phyloP scores from a whole-genome alignment of 2,113 vertebrate genomes.

The Prionailurus bengalensis region DNA sequence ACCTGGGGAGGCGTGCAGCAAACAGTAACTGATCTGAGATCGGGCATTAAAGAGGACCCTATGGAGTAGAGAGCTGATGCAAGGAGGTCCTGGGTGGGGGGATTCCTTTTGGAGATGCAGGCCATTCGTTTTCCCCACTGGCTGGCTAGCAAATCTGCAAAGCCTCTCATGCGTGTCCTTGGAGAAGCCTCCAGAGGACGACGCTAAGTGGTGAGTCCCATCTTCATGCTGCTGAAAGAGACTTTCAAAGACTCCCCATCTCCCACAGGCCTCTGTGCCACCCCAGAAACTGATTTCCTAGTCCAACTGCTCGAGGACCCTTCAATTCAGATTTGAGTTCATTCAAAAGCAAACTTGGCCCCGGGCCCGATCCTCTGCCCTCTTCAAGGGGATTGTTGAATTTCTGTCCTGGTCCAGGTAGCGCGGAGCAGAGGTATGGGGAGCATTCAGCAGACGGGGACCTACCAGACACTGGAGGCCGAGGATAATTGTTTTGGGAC shows the following conservation, averaged over 20 bases:
- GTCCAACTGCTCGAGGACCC: not conserved
- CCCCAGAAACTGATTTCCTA: not conserved
- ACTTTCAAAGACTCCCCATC: too few relatives aligned
- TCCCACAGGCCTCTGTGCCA: not conserved
- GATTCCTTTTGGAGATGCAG: not conserved
- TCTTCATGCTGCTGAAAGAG: not conserved
- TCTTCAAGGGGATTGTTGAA: not conserved
- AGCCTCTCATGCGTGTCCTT: not conserved
- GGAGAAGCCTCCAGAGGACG: not conserved
- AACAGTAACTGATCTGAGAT: not conserved
- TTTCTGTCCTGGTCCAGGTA: not conserved
- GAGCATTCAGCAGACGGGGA: not conserved
- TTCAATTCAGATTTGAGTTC: not conserved
- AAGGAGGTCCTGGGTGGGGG: not conserved
- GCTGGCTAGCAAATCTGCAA: not conserved
- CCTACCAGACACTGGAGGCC: not conserved
- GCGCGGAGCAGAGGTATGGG: not conserved
- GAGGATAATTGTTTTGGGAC: not conserved
- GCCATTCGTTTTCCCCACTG: not conserved
- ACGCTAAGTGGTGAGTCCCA: not conserved
- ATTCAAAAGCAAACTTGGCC: not conserved
- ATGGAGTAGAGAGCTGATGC: not conserved
- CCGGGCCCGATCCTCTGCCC: not conserved
- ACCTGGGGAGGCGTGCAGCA: not conserved
- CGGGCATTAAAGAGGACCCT: not conserved